phyloP scores from a whole-genome alignment of 2,113 vertebrate species.

The Nyctibius bracteatus region DNA sequence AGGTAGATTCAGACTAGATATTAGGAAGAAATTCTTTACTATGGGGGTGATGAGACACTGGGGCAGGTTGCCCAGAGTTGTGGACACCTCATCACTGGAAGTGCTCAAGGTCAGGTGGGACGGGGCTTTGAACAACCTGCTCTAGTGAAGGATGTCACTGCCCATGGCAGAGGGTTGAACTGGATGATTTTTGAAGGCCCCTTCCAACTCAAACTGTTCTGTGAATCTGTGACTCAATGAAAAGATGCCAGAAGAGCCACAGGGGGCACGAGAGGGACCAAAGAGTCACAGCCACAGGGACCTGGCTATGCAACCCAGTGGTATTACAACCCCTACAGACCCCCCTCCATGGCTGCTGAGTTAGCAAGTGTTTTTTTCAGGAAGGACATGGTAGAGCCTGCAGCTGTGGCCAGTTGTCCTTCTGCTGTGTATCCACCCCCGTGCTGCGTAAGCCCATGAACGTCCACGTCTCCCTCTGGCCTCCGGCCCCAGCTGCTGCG shows the following conservation, averaged over 20 bases:
- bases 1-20: not conserved
- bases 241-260: not conserved
- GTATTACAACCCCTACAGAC: not conserved
- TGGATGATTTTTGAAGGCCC: not conserved
- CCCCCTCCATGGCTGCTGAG: not conserved
- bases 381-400: not conserved
- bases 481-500: not conserved
- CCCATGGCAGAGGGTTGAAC: not conserved
- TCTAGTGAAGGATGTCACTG: not conserved
- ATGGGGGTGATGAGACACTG: not conserved
- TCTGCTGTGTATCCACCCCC: not conserved
- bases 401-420: not conserved
- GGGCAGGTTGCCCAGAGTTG: not conserved
- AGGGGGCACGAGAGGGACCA: not conserved
- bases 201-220: not conserved
- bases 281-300: not conserved
- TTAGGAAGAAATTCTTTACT: not conserved
- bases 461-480: accelerated
- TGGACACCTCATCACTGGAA: too few relatives aligned
- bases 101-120: not conserved
- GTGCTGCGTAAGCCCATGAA: accelerated
- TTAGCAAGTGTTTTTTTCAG: not conserved
- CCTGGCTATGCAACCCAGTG: not conserved
- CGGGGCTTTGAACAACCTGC: not conserved
- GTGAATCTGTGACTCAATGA: not conserved